Percentiles rank a stretch among this genome's conserved stretches.
Evolutionary conservation across 2,113 vertebrate genomes (phyloP).

Genomic region (Pteronura brasiliensis): DNA sequence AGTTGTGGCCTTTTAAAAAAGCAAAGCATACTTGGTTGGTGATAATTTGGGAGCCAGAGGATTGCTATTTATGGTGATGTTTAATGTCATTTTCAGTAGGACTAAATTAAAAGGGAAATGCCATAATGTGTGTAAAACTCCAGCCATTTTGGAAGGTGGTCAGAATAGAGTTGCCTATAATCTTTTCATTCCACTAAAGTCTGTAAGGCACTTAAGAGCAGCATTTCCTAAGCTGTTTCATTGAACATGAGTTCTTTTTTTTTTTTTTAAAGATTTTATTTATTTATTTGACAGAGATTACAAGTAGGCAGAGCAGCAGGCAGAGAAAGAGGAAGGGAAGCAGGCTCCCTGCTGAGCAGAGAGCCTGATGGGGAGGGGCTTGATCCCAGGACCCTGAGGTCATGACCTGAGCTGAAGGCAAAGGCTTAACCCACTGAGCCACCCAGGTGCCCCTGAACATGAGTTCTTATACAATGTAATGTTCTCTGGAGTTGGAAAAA

Average conservation of each 20-base stretch:
- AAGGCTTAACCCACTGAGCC: too few relatives aligned
- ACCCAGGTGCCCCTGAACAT: background rate
- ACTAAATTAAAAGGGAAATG: constrained; percentile 42
- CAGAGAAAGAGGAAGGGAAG: too few relatives aligned
- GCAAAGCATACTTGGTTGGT: background rate
- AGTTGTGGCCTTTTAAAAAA: constrained; percentile 32
- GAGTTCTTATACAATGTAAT: constrained; percentile 5
- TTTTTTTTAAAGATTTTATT: too few relatives aligned
- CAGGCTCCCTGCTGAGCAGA: too few relatives aligned
- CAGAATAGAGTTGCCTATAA: background rate
- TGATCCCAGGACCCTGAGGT: too few relatives aligned
- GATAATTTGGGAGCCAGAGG: constrained; percentile 37
- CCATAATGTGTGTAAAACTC: constrained; percentile 28
- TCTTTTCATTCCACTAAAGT: constrained; percentile 14
- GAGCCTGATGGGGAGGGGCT: too few relatives aligned
- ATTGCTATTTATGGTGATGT: constrained; percentile 19
- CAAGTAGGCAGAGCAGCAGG: too few relatives aligned
- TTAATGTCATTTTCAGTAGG: constrained; percentile 48
- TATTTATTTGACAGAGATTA: too few relatives aligned
- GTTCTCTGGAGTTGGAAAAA: background rate
- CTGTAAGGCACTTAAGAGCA: background rate
- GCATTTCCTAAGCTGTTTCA: background rate
- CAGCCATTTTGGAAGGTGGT: constrained; percentile 11
- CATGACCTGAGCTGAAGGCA: too few relatives aligned
- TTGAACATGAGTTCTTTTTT: background rate